phyloP scores from a whole-genome alignment of 2,888 invertebrate species.

The Corbicula japonica region DNA sequence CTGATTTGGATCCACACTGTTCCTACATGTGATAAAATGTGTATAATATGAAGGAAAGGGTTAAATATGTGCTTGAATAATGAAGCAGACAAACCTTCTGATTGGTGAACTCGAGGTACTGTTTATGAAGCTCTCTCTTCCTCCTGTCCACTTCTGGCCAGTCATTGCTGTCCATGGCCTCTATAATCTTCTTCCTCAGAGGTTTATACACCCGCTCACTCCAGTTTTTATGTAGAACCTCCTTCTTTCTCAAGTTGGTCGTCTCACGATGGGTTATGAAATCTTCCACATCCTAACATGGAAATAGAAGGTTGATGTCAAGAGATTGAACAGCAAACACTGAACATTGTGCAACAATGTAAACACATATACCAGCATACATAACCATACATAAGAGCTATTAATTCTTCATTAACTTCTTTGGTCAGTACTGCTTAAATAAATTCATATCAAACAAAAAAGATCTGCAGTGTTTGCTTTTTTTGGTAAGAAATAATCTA shows the following conservation, averaged over 20 bases:
- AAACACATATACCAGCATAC: too few species aligned
- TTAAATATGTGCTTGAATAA: too few species aligned
- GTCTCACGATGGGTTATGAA: slow-evolving; percentile 75
- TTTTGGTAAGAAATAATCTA: too few species aligned
- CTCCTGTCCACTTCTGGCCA: slow-evolving; percentile 79
- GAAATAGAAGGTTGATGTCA: neutral
- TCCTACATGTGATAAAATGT: too few species aligned
- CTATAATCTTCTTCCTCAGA: slow-evolving; percentile 80
- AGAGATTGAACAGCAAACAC: neutral
- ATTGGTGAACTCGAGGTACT: slow-evolving; percentile 85
- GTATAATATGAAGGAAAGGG: too few species aligned
- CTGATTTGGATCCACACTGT: too few species aligned
- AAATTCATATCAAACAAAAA: too few species aligned
- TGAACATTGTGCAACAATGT: too few species aligned
- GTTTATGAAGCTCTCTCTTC: slow-evolving; percentile 83
- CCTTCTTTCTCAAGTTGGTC: slow-evolving; percentile 81
- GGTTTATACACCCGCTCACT: slow-evolving; percentile 84
- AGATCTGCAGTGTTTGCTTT: too few species aligned
- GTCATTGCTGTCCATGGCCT: slow-evolving; percentile 79
- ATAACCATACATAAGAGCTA: too few species aligned
- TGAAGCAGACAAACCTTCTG: slow-evolving; percentile 82
- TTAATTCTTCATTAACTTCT: too few species aligned
- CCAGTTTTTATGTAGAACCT: slow-evolving; percentile 85
- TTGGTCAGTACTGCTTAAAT: too few species aligned
- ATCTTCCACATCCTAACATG: slow-evolving; percentile 76